Conservation (phyloP, 2,888 invertebrate genomes). For the Apamea anceps region DNA sequence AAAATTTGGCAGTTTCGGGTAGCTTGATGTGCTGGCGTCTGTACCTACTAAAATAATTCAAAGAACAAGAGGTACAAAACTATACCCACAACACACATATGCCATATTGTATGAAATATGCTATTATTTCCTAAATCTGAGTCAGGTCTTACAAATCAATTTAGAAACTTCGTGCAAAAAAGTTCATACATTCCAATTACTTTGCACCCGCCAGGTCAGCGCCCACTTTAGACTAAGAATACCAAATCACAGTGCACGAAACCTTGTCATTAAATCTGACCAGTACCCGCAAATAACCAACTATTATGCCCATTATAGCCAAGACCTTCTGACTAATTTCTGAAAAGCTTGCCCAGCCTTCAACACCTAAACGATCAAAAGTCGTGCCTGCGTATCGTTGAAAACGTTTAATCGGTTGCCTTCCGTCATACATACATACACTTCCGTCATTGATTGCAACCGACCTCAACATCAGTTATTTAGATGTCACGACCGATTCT, state of each 20-base stretch:
- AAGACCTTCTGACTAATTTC: slow-evolving; percentile 62
- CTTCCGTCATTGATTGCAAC: slow-evolving; percentile 87
- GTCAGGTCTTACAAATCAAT: not conserved
- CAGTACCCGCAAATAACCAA: slow-evolving; percentile 56
- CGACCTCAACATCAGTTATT: slow-evolving; percentile 85
- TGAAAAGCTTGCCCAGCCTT: slow-evolving; percentile 69
- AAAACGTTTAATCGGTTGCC: slow-evolving; percentile 77
- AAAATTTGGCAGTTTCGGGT: too few species aligned
- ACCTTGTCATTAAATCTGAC: slow-evolving; percentile 56
- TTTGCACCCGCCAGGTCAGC: slow-evolving; percentile 37
- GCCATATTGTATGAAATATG: not conserved
- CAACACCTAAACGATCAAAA: slow-evolving; percentile 68
- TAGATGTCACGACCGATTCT: slow-evolving; percentile 87
- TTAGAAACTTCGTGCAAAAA: slow-evolving; percentile 3
- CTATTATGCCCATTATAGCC: slow-evolving; percentile 57
- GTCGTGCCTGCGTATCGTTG: slow-evolving; percentile 74
- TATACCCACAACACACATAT: not conserved
- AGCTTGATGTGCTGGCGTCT: too few species aligned
- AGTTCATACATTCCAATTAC: slow-evolving; percentile 7
- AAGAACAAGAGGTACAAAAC: not conserved
- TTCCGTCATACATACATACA: slow-evolving; percentile 81
- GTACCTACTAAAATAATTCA: not conserved
- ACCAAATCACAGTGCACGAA: slow-evolving; percentile 47
- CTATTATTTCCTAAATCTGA: not conserved
- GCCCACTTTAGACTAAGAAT: slow-evolving; percentile 53